Percentiles rank a stretch among this genome's conserved stretches.
Conservation (phyloP, 2,888 invertebrate genomes). For the Petrolisthes cinctipes region DNA sequence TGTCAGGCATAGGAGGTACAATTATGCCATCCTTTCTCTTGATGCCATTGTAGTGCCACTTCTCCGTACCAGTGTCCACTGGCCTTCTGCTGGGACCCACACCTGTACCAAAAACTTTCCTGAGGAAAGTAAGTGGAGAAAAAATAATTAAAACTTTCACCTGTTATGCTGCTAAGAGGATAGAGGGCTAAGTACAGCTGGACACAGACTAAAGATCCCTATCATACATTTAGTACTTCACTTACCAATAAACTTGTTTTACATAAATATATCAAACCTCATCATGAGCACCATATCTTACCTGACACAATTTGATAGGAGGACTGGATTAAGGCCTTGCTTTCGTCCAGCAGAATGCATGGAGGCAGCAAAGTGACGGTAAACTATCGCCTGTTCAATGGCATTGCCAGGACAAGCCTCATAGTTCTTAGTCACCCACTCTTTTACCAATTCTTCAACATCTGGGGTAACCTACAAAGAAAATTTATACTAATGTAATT, state of each 20-base stretch:
- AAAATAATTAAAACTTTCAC: neutral
- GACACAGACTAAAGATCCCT: neutral
- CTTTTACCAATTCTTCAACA: slow-evolving; percentile 62
- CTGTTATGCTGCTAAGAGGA: neutral
- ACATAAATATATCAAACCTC: neutral
- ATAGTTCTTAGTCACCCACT: slow-evolving; percentile 87
- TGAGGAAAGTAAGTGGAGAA: slow-evolving; percentile 69
- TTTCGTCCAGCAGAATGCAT: slow-evolving; percentile 86
- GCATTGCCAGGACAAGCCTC: slow-evolving; percentile 77
- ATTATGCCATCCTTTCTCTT: slow-evolving; percentile 59
- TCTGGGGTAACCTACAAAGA: slow-evolving; percentile 55
- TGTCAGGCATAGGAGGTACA: slow-evolving; percentile 55
- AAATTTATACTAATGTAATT: neutral
- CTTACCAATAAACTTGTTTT: too few relatives aligned
- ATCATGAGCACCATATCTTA: slow-evolving; percentile 69
- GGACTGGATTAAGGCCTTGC: slow-evolving; percentile 85
- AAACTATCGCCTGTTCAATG: slow-evolving; percentile 89
- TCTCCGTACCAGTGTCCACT: slow-evolving; percentile 69
- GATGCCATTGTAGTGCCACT: slow-evolving; percentile 66
- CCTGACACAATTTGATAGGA: slow-evolving; percentile 91
- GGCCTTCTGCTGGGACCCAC: slow-evolving; percentile 80
- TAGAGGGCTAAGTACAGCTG: neutral
- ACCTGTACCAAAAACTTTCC: slow-evolving; percentile 85
- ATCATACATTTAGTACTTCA: too few relatives aligned
- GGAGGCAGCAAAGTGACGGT: slow-evolving; percentile 88